Evolutionary conservation across 2,888 invertebrate species (phyloP).

Genomic region (Platycheirus albimanus): DNA sequence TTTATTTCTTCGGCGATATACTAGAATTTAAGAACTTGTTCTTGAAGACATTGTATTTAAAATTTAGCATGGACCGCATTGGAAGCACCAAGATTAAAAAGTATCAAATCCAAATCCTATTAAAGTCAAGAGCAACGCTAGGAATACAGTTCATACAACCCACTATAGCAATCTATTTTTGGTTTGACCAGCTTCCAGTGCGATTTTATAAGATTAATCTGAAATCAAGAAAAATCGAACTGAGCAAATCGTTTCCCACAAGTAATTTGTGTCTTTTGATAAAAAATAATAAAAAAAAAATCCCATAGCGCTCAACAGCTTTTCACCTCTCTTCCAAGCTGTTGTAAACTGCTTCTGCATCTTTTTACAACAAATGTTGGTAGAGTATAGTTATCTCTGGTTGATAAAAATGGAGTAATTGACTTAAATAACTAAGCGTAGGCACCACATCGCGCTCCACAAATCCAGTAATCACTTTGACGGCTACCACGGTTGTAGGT

Average conservation of each 20-base stretch:
- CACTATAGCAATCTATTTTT: no score
- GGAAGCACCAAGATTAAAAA: no score
- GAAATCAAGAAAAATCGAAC: not conserved
- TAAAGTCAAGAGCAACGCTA: no score
- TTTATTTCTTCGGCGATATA: no score
- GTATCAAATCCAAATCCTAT: no score
- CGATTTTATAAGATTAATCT: not conserved
- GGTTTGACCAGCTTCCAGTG: no score
- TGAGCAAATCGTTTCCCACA: constrained; percentile 3
- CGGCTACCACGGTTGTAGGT: constrained; percentile 46
- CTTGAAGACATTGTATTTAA: no score
- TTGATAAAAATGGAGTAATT: constrained; percentile 70
- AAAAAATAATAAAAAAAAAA: no score
- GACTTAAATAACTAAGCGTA: constrained; percentile 72
- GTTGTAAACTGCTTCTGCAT: constrained; percentile 1
- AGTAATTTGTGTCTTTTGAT: not conserved
- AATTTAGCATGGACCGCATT: no score
- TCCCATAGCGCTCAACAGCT: constrained; percentile 53
- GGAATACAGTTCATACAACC: no score
- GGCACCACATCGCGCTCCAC: constrained; percentile 61
- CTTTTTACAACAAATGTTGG: not conserved
- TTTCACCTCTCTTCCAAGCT: no score
- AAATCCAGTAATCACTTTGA: constrained; percentile 67
- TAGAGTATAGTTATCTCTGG: not conserved
- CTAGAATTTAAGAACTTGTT: no score